These are phyloP conservation scores for Nephrotoma flavescens DNA, from an alignment of 2,888 invertebrate genomes.

Conservation along the genomic window DNA sequence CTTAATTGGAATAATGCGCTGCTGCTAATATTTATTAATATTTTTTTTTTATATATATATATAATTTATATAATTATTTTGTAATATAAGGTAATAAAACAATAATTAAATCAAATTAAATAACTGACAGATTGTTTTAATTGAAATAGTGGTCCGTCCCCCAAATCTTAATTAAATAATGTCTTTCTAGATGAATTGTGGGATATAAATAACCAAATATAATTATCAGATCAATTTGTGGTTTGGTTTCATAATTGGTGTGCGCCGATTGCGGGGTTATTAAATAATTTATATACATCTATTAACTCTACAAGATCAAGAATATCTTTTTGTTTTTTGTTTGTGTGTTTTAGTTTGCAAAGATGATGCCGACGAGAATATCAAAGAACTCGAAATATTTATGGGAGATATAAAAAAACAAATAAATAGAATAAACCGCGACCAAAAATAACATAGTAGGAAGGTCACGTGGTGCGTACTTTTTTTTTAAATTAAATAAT, in stretches of 20 bases:
- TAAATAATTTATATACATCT: not conserved
- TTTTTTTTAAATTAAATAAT: not conserved
- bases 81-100: not conserved
- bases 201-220: not conserved
- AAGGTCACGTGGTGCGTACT: not conserved
- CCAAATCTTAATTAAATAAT: not conserved
- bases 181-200: not conserved
- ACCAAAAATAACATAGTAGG: not conserved
- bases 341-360: not conserved
- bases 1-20: not conserved
- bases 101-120: not conserved
- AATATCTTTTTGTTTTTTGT: not conserved
- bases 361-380: not conserved
- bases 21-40: not conserved
- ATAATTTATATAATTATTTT: not conserved
- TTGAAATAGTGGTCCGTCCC: not conserved
- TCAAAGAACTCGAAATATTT: not conserved
- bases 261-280: not conserved
- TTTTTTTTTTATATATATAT: not conserved
- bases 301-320: not conserved
- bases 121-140: not conserved
- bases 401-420: not conserved
- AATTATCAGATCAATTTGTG: not conserved
- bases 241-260: not conserved
- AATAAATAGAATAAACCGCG: not conserved